A percentile compares a stretch with the other conserved stretches of the same genome.
Conservation (phyloP, 2,888 invertebrate genomes). For the Euplagia quadripunctaria region DNA sequence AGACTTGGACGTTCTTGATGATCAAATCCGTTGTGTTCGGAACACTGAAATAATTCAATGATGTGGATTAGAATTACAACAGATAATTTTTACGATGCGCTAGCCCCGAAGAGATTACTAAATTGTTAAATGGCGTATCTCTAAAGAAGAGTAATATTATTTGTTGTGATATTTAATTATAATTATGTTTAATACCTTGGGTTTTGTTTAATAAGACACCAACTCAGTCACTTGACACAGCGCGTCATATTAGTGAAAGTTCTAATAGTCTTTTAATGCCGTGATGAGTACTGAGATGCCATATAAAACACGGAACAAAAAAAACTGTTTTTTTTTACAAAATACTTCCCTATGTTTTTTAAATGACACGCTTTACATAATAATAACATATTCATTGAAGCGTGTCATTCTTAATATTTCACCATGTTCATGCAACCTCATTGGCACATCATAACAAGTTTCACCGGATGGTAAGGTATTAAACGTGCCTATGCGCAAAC, state of each 20-base stretch:
- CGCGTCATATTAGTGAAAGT: no score
- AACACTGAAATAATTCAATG: conserved; percentile 57
- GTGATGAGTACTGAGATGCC: no score
- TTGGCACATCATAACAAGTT: not conserved
- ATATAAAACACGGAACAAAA: no score
- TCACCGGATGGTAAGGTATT: not conserved
- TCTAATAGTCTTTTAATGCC: not conserved
- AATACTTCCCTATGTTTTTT: not conserved
- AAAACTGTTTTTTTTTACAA: no score
- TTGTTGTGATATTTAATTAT: no score
- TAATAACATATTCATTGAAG: no score
- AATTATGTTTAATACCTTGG: no score
- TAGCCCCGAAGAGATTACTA: not conserved
- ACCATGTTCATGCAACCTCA: no score
- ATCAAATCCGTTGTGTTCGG: conserved; percentile 65
- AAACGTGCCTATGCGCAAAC: not conserved
- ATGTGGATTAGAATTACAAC: not conserved
- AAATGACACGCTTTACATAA: not conserved
- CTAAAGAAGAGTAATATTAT: no score
- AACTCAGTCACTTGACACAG: no score
- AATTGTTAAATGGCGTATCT: not conserved
- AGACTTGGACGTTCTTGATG: conserved; percentile 56
- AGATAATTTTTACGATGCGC: not conserved
- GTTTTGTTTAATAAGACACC: no score
- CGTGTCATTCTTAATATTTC: no score